Evolutionary conservation across 30 jellyfish, hydroid and myxozoan genomes (phyloP).

Genomic region (Chrysaora quinquecirrha): DNA sequence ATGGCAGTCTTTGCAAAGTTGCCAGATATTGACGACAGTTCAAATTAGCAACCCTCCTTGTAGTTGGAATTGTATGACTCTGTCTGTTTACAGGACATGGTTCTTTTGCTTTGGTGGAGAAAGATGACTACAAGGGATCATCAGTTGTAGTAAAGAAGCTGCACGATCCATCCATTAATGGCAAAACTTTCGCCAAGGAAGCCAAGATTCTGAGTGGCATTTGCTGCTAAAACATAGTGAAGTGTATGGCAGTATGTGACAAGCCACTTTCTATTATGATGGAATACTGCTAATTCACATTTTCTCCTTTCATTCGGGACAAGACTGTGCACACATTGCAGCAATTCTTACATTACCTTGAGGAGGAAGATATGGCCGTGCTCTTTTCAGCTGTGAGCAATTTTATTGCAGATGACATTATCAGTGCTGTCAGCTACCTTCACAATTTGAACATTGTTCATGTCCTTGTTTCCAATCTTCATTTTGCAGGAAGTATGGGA

Average conservation of each 20-base stretch:
- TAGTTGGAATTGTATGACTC: not conserved
- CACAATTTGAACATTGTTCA: constrained; percentile 25
- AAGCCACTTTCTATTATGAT: constrained; percentile 18
- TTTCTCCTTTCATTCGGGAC: constrained; percentile 13
- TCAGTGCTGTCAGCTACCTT: constrained; percentile 14
- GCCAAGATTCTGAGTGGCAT: too few relatives aligned
- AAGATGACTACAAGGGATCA: too few relatives aligned
- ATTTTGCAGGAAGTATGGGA: not conserved
- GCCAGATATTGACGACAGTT: too few relatives aligned
- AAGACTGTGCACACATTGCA: not conserved
- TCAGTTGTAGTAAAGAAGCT: too few relatives aligned
- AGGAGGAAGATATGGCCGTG: too few relatives aligned
- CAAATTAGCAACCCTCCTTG: not conserved
- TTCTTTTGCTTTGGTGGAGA: too few relatives aligned
- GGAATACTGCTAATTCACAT: constrained; percentile 21
- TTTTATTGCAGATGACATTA: not conserved
- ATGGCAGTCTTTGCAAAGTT: too few relatives aligned
- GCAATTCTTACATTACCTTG: not conserved
- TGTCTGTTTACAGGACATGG: too few relatives aligned
- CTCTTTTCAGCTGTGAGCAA: not conserved
- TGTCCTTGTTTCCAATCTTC: constrained; percentile 29
- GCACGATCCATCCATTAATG: too few relatives aligned
- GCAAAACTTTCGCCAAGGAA: too few relatives aligned
- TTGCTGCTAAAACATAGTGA: not conserved
- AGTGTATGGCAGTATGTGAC: constrained; percentile 3